Evolutionary conservation across 2,797 vertebrate genomes (phyloP), one percentile per base, ranked within the genome.

Genomic region (Tapera naevia): DNA sequence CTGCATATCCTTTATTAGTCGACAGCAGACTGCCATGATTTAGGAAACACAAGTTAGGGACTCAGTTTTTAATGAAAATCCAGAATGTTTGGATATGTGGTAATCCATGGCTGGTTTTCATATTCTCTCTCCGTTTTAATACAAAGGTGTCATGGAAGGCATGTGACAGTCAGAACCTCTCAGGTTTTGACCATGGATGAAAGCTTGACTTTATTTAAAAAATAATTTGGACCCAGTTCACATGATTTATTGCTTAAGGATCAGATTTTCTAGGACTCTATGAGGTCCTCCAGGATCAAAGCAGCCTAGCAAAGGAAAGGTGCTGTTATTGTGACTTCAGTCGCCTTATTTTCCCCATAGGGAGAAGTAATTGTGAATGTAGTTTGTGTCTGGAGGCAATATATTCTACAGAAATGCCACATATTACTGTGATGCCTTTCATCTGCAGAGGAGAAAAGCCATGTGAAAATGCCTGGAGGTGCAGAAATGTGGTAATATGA

Each of bases 211-310:
- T 23, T 28, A 70, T 41, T 75, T 5, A 1, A 88, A 75, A 45
- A 78, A 60, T 3, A 30, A 48, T 91, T 67, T 80, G 50, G 45
- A 43, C n/a, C 25, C 24, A 7, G 14, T 67, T 93, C 35, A 70
- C 62, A 25, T n/a, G 56, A 79, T 76, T 78, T 85, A 61, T 56
- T 74, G 56, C 43, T 95, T 84, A 51, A 58, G 54, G 88, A 78
- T 66, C 72, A 86, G 73, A 18, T 66, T 86, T 83, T 93, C 75
- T 74, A 72, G 28, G 85, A 41, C 43, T 53, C 46, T 60, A 21
- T 88, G 66, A 91, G 78, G 79, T 87, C 62, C 53, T 89, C 33
- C 57, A 91, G 43, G 86, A 94, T 95, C 61, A 96, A 96, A 96
- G 86, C 83, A 95, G 48, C 46, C 30, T 41, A 62, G 60, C 2